Evolutionary conservation across 1,140 invertebrate genomes (phyloP), one percentile per base, ranked within the genome.

Genomic region (Ruditapes philippinarum): DNA sequence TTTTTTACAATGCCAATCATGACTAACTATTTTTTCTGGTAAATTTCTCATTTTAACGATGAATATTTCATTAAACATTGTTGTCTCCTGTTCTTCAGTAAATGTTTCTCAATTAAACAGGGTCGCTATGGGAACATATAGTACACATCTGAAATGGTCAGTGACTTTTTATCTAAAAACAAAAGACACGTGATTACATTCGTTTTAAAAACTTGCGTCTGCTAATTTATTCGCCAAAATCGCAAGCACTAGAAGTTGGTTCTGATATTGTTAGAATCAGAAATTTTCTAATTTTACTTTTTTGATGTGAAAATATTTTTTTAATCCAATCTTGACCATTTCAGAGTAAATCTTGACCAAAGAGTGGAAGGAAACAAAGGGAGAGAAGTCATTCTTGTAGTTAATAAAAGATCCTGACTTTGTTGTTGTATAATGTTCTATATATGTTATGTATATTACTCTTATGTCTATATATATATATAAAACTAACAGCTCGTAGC

Each of bases 371-470:
- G 14, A 45, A 14, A 45, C 5, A 45, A 45, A 45, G 42, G 42
- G 14, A 45, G 42, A 45, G 14, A 45, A 45, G 14, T 45, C 14
- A 45, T n/a, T n/a, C n/a, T n/a, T n/a, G n/a, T n/a, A n/a, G n/a
- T n/a, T 45, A 45, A 45, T 7, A 45, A 45, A 45, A 45, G 42
- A 45, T 45, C 42, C 42, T 14, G 42, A 62, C n/a, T 36, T 65
- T 36, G 38, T 70, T 70, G 65, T 70, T 70, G 65, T 70, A 70
- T 38, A 70, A 40, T 70, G 36, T 62, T 62, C n/a, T n/a, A 28
- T 57, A 28, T 38, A 28, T 70, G 33, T 70, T 45, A 22, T 70
- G 65, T 70, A 40, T 36, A 38, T 40, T 38, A 31, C 4, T 70
- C 28, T 65, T 65, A n/a, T 70, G 65, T 38, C 65, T 70, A 33